Evolutionary conservation across 1,140 invertebrate genomes (phyloP), one percentile per base, ranked within the genome.

Genomic region (Neodiprion pinetum): DNA sequence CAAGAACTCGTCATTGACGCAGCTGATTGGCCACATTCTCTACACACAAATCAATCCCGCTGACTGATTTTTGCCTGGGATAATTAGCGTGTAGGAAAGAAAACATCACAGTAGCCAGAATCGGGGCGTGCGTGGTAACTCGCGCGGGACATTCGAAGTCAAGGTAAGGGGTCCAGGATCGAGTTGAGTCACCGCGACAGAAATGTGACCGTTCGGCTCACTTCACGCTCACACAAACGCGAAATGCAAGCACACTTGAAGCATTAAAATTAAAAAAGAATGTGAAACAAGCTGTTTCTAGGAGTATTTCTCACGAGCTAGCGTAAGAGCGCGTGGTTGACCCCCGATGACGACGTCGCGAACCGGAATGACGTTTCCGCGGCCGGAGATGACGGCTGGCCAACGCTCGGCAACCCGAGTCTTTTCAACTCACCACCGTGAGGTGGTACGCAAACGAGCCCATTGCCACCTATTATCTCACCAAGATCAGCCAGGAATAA

Each of bases 381-480:
- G 53, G 53, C 53, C 7, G 53, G 53, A 12, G 53, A 11, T 11
- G 53, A 11, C 53, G 11, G n/a, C 53, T 2, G 7, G 53, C 53
- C 53, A 61, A 61, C 53, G 53, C 53, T 11, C 53, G 11, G 7
- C 53, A 8, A 61, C 53, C 53, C n/a, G 53, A 61, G 11, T 4
- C 53, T 61, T 8, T 61, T 61, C 53, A 12, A 61, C 53, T 61
- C 53, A 61, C 53, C n/a, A 61, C 53, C 2, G 53, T 3, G 67
- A 81, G 77, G 76, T 75, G 68, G 75, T 68, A 74, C 79, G 77
- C 78, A 82, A 83, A 83, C 82, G 82, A 83, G 81, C 81, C 80
- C 80, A 82, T 83, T 83, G 81, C 81, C 82, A 83, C 82, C 82
- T 83, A 82, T 81, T 83, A 83, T 83, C 82, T 80, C 79, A 72